Conservation (phyloP, 2,797 vertebrate genomes). For the Schizopygopsis malacanthus region DNA sequence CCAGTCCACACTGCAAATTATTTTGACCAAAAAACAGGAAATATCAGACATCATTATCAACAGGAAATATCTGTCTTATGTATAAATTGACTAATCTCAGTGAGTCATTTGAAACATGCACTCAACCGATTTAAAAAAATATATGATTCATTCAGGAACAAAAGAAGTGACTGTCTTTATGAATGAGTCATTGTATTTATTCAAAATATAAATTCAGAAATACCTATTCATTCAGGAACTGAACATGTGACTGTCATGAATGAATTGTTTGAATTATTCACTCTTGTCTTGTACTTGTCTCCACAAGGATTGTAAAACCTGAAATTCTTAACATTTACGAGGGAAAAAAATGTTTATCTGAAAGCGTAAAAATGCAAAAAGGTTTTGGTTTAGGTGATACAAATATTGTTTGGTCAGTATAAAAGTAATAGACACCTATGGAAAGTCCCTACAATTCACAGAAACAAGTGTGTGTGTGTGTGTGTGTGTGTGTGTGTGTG, state of each 20-base stretch:
- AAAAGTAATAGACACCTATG: too few relatives aligned
- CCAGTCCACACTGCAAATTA: not conserved
- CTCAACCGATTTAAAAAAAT: not conserved
- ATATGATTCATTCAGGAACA: not conserved
- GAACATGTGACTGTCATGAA: not conserved
- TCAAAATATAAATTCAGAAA: not conserved
- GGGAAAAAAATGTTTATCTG: too few relatives aligned
- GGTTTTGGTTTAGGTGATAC: too few relatives aligned
- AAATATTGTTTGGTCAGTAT: too few relatives aligned
- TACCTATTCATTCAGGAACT: not conserved
- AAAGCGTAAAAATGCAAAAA: too few relatives aligned
- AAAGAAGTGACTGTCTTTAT: not conserved
- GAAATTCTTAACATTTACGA: too few relatives aligned
- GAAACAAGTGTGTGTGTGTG: too few relatives aligned
- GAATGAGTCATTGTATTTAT: not conserved
- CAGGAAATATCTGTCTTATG: not conserved
- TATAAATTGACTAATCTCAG: not conserved
- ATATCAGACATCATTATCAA: not conserved
- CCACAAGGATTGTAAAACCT: too few relatives aligned
- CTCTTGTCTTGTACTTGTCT: not conserved
- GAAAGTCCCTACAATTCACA: too few relatives aligned
- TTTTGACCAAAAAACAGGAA: not conserved
- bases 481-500: too few relatives aligned
- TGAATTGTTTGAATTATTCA: not conserved
- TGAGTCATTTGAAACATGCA: not conserved